phyloP scores from a whole-genome alignment of 2,797 vertebrate genomes.

The Phoeniculus purpureus region DNA sequence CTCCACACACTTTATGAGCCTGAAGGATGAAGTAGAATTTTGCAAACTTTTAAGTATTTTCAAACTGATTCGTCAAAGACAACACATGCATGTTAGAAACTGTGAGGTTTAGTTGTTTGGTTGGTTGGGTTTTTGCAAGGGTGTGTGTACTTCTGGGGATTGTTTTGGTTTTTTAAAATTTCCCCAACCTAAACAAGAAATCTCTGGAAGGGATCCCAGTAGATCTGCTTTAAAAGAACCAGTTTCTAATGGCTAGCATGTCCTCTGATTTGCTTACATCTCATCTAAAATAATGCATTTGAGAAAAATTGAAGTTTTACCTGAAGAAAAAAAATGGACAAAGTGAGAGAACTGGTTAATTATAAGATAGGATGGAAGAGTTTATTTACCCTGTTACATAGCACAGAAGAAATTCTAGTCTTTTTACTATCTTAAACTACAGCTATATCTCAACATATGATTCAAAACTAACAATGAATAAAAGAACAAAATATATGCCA shows the following conservation, averaged over 20 bases:
- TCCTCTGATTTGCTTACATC: not conserved
- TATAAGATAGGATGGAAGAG: not conserved
- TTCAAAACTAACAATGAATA: not conserved
- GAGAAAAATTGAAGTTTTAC: not conserved
- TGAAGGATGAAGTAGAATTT: too few species aligned
- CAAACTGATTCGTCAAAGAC: not conserved
- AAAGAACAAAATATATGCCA: not conserved
- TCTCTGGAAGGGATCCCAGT: not conserved
- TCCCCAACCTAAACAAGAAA: not conserved
- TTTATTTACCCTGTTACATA: not conserved
- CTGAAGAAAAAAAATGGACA: not conserved
- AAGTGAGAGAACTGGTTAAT: not conserved
- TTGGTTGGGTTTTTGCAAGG: not conserved
- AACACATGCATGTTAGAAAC: not conserved
- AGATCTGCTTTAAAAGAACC: not conserved
- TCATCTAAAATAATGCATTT: not conserved
- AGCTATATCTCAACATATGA: not conserved
- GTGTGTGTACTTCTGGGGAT: not conserved
- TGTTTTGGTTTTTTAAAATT: not conserved
- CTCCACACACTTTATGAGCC: too few species aligned
- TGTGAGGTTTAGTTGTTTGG: not conserved
- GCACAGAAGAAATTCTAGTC: not conserved
- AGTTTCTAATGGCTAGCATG: not conserved
- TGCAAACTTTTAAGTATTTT: too few species aligned
- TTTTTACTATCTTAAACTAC: not conserved